These are phyloP conservation scores for Typhlichthys subterraneus DNA, from an alignment of 2,797 vertebrate species.

Conservation along the genomic window DNA sequence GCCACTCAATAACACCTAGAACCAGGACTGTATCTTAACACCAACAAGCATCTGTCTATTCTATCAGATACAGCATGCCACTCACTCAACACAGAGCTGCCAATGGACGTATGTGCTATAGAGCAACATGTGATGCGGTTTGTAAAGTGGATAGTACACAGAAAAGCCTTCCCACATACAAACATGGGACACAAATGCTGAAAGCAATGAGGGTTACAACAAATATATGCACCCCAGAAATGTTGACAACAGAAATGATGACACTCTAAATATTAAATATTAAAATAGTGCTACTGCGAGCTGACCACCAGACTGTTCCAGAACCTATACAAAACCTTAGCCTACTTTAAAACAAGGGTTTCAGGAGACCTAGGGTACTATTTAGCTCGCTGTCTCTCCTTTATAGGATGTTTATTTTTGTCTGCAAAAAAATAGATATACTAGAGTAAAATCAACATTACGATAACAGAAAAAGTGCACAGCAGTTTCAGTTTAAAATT, in stretches of 20 bases:
- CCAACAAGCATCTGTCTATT: slow-evolving; percentile 72
- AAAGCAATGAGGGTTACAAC: slow-evolving; percentile 41
- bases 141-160: slow-evolving; percentile 34
- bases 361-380: slow-evolving; percentile 71
- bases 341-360: slow-evolving; percentile 55
- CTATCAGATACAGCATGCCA: slow-evolving; percentile 63
- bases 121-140: slow-evolving; percentile 29
- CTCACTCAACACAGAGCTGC: slow-evolving; percentile 49
- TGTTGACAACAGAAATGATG: slow-evolving; percentile 63
- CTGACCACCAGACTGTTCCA: slow-evolving; percentile 51
- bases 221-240: slow-evolving; percentile 42
- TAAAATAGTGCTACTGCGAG: slow-evolving; percentile 24
- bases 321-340: slow-evolving; percentile 48
- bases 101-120: slow-evolving; percentile 37
- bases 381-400: slow-evolving; percentile 64
- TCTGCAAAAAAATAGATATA: neutral
- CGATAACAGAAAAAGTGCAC: too few species aligned
- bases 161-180: slow-evolving; percentile 11
- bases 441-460: too few species aligned
- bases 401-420: slow-evolving; percentile 41
- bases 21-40: slow-evolving; percentile 67
- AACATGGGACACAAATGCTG: neutral
- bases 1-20: slow-evolving; percentile 71
- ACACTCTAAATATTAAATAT: neutral
- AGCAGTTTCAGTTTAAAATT: too few species aligned